Evolutionary conservation across 2,797 vertebrate species (phyloP), one percentile per base, ranked within the genome.

Genomic region (Urocyon cinereoargenteus): DNA sequence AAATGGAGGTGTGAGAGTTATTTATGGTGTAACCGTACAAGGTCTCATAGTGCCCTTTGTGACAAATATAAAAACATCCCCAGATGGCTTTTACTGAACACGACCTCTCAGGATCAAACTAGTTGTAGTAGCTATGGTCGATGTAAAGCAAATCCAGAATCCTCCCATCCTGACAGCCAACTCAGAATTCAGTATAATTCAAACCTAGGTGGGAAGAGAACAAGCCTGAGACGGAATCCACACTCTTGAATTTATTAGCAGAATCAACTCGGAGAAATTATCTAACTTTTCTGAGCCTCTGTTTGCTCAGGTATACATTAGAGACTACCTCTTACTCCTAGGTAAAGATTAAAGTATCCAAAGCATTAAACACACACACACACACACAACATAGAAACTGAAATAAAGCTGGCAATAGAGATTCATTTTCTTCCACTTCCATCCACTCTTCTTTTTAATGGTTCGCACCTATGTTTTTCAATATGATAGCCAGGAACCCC

Each of bases 401-500:
- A 68, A 86, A 77, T 40, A 40, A 9, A 83, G 31, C 22, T 88
- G 45, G 31, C 2, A 87, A 59, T 49, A 64, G 4, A 53, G 59
- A 78, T 90, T 86, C 31, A 94, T 85, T 94, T 91, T 95, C 75
- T 73, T 64, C 78, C 57, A 36, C 14, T 79, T 85, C 22, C 5
- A n/a, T 16, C 79, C 78, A 84, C n/a, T 85, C 22, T 22, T 81
- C 19, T 28, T 59, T 19, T 86, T 75, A 85, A 81, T 6, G 61
- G 51, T n/a, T 81, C 40, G 75, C 40, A 68, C 9, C n/a, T 55
- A 11, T 36, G n/a, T 62, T 68, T 55, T 75, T 73, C 18, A 85
- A 59, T 10, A 89, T 24, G 57, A 79, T 34, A 79, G 70, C 21
- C 64, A 14, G 8, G 16, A 62, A 45, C 8, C 49, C 72, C 31